phyloP scores from a whole-genome alignment of 1,140 invertebrate species.

The Orchesella cincta region DNA sequence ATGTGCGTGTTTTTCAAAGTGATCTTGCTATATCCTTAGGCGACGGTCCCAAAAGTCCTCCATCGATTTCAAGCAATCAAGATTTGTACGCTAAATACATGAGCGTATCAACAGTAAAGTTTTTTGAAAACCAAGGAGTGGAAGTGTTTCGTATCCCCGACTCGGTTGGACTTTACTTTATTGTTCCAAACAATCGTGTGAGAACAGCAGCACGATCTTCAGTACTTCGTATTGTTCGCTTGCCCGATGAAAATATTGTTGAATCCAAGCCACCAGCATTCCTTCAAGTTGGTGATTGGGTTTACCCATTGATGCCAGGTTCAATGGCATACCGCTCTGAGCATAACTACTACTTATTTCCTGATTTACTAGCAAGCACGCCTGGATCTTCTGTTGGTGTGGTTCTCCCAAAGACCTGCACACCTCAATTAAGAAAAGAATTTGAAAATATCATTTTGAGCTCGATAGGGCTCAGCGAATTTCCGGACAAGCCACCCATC shows the following conservation, averaged over 20 bases:
- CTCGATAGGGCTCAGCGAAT: not conserved
- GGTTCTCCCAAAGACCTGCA: not conserved
- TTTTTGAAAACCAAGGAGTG: not conserved
- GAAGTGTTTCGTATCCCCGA: not conserved
- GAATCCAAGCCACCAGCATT: not conserved
- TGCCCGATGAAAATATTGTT: not conserved
- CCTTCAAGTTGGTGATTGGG: constrained; percentile 5
- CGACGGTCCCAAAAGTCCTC: no score
- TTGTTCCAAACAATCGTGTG: not conserved
- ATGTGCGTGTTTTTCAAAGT: no score
- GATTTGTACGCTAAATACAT: not conserved
- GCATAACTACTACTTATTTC: not conserved
- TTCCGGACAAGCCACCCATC: not conserved
- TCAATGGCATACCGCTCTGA: not conserved
- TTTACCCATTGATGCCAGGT: not conserved
- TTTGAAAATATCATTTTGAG: not conserved
- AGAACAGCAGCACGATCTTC: not conserved
- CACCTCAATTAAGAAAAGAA: not conserved
- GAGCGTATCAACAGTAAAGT: not conserved
- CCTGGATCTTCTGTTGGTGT: not conserved
- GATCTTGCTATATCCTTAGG: no score
- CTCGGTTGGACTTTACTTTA: constrained; percentile 4
- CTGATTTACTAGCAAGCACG: not conserved
- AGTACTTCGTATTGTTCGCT: not conserved
- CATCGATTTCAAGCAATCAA: no score